These are phyloP conservation scores for Cyprinodon brontotheroides DNA, from an alignment of 2,113 vertebrate genomes.

Conservation along the genomic window DNA sequence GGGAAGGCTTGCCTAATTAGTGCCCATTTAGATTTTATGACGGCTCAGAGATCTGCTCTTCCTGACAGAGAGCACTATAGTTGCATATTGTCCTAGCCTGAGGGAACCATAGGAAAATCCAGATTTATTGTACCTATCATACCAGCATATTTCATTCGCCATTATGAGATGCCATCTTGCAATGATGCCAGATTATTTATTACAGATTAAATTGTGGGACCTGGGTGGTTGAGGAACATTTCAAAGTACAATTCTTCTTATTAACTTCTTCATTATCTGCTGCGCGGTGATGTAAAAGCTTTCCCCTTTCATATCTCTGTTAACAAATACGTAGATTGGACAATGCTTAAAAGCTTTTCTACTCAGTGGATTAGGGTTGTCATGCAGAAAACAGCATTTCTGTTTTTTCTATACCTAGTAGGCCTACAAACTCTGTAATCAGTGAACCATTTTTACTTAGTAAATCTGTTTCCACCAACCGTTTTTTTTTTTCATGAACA, in stretches of 20 bases:
- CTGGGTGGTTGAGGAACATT: conserved; percentile 97
- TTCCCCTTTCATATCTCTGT: conserved; percentile 72
- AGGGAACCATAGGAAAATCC: conserved; percentile 99
- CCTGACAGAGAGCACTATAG: conserved; percentile 99
- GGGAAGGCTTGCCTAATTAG: conserved; percentile 99
- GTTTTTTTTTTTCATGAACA: conserved; percentile 2
- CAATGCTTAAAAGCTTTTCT: conserved; percentile 58
- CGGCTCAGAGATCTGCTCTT: conserved; percentile 99
- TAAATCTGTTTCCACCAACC: conserved; percentile 30
- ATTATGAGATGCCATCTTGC: conserved; percentile 99
- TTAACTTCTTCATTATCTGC: conserved; percentile 98
- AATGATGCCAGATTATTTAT: conserved; percentile 99
- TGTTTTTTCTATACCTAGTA: conserved; percentile 41
- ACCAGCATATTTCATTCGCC: conserved; percentile 99
- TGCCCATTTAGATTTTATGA: conserved; percentile 99
- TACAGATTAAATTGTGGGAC: conserved; percentile 99
- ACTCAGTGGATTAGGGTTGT: conserved; percentile 43
- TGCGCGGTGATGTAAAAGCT: conserved; percentile 87
- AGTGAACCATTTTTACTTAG: conserved; percentile 41
- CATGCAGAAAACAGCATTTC: conserved; percentile 45
- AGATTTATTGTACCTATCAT: conserved; percentile 99
- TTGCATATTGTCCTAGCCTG: conserved; percentile 99
- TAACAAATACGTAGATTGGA: conserved; percentile 74
- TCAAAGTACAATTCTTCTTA: conserved; percentile 98
- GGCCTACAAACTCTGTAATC: conserved; percentile 31